Percentiles rank a stretch among this genome's conserved stretches.
phyloP scores from a whole-genome alignment of 1,140 invertebrate species.

The Pseudomyrmex dendroicus region DNA sequence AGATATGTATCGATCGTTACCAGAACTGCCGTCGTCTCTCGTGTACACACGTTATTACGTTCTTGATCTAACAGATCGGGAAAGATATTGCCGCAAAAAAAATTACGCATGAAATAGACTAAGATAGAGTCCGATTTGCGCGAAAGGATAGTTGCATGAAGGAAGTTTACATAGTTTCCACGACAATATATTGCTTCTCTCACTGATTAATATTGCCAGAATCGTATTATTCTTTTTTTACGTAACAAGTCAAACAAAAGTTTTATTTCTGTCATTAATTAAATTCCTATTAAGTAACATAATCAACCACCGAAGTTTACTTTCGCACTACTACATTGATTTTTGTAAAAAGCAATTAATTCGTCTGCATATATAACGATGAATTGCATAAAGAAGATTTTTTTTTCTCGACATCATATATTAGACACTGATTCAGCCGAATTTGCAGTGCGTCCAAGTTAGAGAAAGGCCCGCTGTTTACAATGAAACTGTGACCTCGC shows the following conservation, averaged over 20 bases:
- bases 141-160: not conserved
- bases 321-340: too few species aligned
- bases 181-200: not conserved
- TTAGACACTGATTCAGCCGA: conserved; percentile 59
- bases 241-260: too few species aligned
- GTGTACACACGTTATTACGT: conserved; percentile 44
- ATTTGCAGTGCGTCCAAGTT: conserved; percentile 67
- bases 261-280: too few species aligned
- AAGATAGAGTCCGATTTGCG: conserved; percentile 8
- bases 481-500: conserved; percentile 68
- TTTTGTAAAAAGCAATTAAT: conserved; percentile 2
- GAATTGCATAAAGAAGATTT: not conserved
- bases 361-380: not conserved
- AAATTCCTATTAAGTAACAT: too few species aligned
- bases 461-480: conserved; percentile 56
- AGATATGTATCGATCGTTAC: conserved; percentile 64
- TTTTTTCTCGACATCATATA: not conserved
- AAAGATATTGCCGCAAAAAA: conserved; percentile 26
- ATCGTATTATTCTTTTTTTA: too few species aligned
- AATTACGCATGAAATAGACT: conserved; percentile 31
- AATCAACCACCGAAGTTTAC: too few species aligned
- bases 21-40: conserved; percentile 40
- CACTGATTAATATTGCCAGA: not conserved
- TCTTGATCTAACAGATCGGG: conserved; percentile 23
- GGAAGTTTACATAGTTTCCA: not conserved